These are phyloP conservation scores for Nomada fabriciana DNA, from an alignment of 2,888 invertebrate genomes.

Conservation along the genomic window DNA sequence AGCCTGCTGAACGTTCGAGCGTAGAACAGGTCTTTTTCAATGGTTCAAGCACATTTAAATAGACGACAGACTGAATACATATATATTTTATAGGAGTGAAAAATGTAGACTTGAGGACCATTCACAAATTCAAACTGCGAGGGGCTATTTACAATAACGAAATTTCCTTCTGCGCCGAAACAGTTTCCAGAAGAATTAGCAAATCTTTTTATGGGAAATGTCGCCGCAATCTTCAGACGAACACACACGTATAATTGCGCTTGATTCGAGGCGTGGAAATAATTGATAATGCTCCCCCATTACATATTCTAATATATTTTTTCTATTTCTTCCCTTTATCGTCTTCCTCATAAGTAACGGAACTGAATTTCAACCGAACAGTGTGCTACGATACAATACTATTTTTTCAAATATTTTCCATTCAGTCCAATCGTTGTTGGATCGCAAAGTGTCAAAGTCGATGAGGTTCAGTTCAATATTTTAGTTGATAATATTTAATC, in stretches of 20 bases:
- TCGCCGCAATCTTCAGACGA: background rate
- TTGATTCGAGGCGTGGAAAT: background rate
- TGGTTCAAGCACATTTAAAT: background rate
- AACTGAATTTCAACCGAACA: background rate
- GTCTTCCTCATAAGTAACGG: constrained; percentile 30
- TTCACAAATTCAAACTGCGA: background rate
- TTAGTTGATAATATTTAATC: constrained; percentile 17
- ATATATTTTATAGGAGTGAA: background rate
- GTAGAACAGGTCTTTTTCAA: background rate
- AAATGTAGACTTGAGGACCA: background rate
- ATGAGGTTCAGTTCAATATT: constrained; percentile 1
- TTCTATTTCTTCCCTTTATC: constrained; percentile 18
- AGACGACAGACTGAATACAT: background rate
- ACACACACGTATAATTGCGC: background rate
- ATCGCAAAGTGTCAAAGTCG: background rate
- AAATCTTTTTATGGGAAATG: background rate
- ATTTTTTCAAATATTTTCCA: background rate
- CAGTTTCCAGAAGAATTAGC: background rate
- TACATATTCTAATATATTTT: background rate
- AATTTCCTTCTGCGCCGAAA: background rate
- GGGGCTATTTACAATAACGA: background rate
- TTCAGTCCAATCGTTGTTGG: background rate
- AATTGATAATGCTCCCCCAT: background rate
- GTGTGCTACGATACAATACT: background rate
- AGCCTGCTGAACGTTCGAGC: background rate